Evolutionary conservation across 2,797 vertebrate species (phyloP).

Genomic region (Pempheris klunzingeri): DNA sequence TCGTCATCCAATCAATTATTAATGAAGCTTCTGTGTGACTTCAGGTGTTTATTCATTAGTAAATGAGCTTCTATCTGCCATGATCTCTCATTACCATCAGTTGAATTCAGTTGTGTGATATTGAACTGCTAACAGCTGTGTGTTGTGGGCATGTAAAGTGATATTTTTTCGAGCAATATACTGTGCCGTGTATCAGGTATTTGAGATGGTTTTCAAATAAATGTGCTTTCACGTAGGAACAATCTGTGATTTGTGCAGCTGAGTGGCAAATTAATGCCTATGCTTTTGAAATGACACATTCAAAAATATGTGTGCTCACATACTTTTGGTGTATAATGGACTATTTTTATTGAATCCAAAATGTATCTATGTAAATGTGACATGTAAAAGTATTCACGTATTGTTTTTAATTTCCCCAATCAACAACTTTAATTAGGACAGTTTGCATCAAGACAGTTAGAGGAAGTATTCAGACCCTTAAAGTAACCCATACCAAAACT

Average conservation of each 20-base stretch:
- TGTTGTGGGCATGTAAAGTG: conserved; percentile 3
- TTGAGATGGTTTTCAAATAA: conserved; percentile 61
- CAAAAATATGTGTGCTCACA: neutral
- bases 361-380: too few species aligned
- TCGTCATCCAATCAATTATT: neutral
- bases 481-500: neutral
- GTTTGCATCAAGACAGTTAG: neutral
- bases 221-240: conserved; percentile 16
- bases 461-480: neutral
- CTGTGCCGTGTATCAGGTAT: conserved; percentile 32
- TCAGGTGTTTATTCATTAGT: conserved; percentile 7
- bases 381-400: neutral
- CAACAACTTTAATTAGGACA: neutral
- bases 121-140: conserved; percentile 1
- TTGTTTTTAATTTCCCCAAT: neutral
- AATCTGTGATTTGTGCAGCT: neutral
- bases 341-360: neutral
- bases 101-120: neutral
- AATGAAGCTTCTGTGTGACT: neutral
- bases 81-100: neutral
- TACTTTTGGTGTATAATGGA: neutral
- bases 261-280: neutral
- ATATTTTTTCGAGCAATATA: conserved; percentile 2
- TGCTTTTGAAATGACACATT: neutral
- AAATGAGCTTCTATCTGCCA: neutral